Conservation (phyloP, 2,888 invertebrate genomes). For the Tribolium freemani region DNA sequence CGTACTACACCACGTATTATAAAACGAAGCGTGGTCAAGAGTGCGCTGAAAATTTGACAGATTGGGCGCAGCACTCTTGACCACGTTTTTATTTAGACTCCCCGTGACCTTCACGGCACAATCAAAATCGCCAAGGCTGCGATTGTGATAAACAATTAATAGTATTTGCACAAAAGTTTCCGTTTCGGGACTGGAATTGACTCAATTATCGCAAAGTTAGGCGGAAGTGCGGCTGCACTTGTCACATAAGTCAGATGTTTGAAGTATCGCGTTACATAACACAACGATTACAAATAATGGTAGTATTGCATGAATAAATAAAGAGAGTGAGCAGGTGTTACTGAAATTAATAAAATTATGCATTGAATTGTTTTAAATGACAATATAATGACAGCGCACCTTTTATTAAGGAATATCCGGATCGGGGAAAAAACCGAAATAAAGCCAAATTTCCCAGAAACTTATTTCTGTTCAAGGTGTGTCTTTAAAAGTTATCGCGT, state of each 20-base stretch:
- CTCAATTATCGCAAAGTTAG: no score
- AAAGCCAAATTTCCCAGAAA: no score
- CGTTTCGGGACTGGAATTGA: not conserved
- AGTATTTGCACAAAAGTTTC: not conserved
- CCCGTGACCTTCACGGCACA: slow-evolving; percentile 6
- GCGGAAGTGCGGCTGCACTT: not conserved
- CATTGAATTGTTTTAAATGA: not conserved
- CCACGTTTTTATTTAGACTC: no score
- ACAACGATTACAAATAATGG: not conserved
- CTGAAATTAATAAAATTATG: no score
- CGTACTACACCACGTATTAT: no score
- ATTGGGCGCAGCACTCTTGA: no score
- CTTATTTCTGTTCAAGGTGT: no score
- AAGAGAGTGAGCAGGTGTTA: not conserved
- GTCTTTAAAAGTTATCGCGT: no score
- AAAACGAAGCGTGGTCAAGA: no score
- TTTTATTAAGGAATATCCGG: not conserved
- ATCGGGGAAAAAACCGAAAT: not conserved
- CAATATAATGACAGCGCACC: not conserved
- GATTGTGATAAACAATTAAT: slow-evolving; percentile 17
- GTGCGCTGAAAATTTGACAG: no score
- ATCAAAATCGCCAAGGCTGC: slow-evolving; percentile 28
- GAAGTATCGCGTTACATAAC: not conserved
- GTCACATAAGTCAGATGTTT: not conserved
- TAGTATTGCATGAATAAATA: not conserved